Base-by-base conservation (phyloP, 2,113 vertebrate species). In the Mus pahari region DNA sequence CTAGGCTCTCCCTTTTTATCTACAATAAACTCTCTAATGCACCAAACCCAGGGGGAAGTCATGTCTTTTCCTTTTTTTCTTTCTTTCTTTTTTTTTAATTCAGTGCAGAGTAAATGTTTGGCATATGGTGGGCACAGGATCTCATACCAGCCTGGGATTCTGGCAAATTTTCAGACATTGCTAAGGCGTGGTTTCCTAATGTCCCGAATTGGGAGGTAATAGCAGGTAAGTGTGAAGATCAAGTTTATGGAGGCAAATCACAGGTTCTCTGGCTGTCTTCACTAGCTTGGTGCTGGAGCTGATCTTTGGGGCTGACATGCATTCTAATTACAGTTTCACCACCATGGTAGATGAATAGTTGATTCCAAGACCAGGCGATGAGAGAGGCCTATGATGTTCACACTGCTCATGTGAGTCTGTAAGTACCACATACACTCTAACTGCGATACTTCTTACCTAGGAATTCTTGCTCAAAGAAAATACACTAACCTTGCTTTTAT, bases 341-440 rank as follows among this genome's bases (percentile, higher is more conserved):
- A 71, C 50, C 42, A 16, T 31, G 55, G 11, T 45, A 71, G 66
- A 33, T 64, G 86, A 64, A 92, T 77, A 90, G 78, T 26, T 79
- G 55, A 75, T 91, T 91, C 39, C 19, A 92, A 90, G 75, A 64
- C 50, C 58, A 45, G 88, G 62, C n/a, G 50, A 64, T 74, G 42
- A 75, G 64, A 94, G 62, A 91, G 86, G 42, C 9, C 4, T 17
- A 3, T 66, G 77, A 89, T 12, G 68, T 36, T 36, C 73, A 45
- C 26, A 53, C 22, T 81, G 17, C 73, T 31, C 83, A 10, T 64
- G 70, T 6, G n/a, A 73, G 50, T 83, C 77, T 84, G 55, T 96
- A 95, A 96, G 97, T 95, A 97, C 42, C 55, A 19, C 82, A 50
- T 7, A 28, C 39, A 5, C 81, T 79, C 81, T 95, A 95, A 94